phyloP scores from a whole-genome alignment of 2,113 vertebrate species.

The Urocolius indicus region DNA sequence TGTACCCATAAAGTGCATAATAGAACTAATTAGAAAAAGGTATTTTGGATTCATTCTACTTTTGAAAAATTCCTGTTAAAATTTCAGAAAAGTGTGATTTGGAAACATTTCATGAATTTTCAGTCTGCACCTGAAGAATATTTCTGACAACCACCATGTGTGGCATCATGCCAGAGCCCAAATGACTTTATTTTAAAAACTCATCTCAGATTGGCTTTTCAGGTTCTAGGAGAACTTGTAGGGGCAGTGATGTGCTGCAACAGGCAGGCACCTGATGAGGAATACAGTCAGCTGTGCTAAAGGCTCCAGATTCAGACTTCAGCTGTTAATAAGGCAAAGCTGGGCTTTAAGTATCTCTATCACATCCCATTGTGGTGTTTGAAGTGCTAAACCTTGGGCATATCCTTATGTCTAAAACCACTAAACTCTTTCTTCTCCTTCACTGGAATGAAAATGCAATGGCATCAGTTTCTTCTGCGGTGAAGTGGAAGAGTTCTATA shows the following conservation, averaged over 20 bases:
- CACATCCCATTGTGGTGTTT: not conserved
- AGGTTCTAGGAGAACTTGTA: not conserved
- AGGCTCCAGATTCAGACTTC: not conserved
- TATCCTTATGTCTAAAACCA: not conserved
- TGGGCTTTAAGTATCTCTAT: not conserved
- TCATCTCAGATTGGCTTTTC: not conserved
- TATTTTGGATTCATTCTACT: not conserved
- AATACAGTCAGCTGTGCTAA: not conserved
- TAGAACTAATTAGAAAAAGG: not conserved
- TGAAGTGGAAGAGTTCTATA: not conserved
- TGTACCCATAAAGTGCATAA: too few species aligned
- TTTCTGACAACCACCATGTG: not conserved
- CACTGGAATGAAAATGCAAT: not conserved
- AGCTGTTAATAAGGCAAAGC: not conserved
- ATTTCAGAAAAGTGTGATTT: not conserved
- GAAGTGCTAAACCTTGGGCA: not conserved
- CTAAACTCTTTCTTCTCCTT: not conserved
- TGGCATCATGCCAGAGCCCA: not conserved
- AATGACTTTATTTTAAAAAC: not conserved
- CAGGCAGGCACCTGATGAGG: not conserved
- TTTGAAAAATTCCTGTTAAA: not conserved
- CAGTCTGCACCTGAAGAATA: not conserved
- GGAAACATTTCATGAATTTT: not conserved
- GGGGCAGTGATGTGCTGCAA: not conserved
- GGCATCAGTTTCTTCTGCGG: not conserved